phyloP scores from a whole-genome alignment of 92 coral and sea anemone genomes.

The Porites rus region DNA sequence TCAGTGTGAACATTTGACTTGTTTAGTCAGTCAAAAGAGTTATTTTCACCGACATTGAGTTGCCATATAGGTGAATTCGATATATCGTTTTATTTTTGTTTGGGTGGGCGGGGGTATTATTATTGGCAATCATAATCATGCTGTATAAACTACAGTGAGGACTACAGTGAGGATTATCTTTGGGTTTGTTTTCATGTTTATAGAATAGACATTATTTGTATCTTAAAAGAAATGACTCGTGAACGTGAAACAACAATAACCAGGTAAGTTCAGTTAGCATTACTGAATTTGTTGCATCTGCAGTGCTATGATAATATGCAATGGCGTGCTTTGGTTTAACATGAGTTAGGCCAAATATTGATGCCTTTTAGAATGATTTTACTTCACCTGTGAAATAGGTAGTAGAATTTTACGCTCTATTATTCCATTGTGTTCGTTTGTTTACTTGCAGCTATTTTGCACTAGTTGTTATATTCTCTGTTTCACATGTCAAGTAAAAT shows the following conservation, averaged over 20 bases:
- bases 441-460: no score
- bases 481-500: no score
- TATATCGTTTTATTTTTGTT: neutral
- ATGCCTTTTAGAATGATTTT: no score
- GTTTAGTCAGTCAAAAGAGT: neutral
- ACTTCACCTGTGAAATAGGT: no score
- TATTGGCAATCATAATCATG: neutral
- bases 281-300: no score
- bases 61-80: neutral
- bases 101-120: neutral
- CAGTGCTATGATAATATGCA: no score
- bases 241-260: neutral
- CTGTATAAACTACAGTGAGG: neutral
- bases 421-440: no score
- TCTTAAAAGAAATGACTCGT: no score
- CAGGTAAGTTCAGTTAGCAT: neutral
- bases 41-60: neutral
- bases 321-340: no score
- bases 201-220: neutral
- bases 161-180: neutral
- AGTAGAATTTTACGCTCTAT: no score
- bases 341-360: no score
- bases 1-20: slow-evolving; percentile 1
- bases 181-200: neutral
- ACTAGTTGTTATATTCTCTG: no score